phyloP scores from a whole-genome alignment of 1,140 invertebrate genomes.

The Saccostrea glomerata region DNA sequence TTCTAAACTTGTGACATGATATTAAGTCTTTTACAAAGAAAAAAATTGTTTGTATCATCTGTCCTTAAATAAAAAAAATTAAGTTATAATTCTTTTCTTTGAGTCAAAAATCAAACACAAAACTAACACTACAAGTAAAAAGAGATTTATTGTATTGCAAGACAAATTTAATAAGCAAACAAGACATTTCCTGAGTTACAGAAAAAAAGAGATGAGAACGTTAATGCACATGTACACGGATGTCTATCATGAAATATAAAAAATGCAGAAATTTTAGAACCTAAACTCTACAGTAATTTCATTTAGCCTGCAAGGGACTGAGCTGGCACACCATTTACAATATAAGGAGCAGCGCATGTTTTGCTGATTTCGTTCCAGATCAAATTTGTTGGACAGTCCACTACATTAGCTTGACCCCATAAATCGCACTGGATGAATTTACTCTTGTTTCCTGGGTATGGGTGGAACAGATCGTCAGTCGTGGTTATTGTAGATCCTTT shows the following conservation, averaged over 20 bases:
- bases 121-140: too few species aligned
- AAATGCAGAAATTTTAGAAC: not conserved
- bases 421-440: slow-evolving; percentile 35
- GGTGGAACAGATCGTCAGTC: slow-evolving; percentile 23
- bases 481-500: not conserved
- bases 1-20: too few species aligned
- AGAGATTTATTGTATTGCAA: not conserved
- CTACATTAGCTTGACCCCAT: slow-evolving; percentile 32
- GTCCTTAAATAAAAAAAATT: too few species aligned
- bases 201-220: not conserved
- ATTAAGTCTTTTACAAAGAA: too few species aligned
- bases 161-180: not conserved
- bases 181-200: slow-evolving; percentile 25
- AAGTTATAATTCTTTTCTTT: too few species aligned
- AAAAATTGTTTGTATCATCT: too few species aligned
- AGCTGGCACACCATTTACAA: not conserved
- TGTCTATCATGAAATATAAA: not conserved
- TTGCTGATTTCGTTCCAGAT: slow-evolving; percentile 7
- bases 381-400: slow-evolving; percentile 5
- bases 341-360: slow-evolving; percentile 17
- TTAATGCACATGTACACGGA: not conserved
- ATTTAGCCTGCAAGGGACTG: not conserved
- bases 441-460: not conserved
- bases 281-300: not conserved
- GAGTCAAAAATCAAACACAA: too few species aligned